A percentile compares a stretch with the other conserved stretches of the same genome.
These are phyloP conservation scores for Otus scops DNA, from an alignment of 2,797 vertebrate genomes.

Conservation along the genomic window DNA sequence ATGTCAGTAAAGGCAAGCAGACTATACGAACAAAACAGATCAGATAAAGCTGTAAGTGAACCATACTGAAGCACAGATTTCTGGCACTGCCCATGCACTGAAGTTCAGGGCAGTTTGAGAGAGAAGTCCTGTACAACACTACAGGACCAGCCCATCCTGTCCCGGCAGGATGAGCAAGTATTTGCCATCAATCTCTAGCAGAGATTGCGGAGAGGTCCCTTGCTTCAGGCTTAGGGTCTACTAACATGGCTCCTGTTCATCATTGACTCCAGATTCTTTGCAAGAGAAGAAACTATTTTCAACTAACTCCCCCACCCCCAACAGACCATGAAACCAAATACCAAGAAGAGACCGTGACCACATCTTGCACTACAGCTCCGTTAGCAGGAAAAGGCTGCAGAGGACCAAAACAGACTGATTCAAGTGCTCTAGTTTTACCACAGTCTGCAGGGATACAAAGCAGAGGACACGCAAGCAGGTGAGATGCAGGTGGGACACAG, in stretches of 20 bases:
- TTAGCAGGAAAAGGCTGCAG: accelerated
- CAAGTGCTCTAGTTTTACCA: not conserved
- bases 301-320: not conserved
- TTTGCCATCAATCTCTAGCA: not conserved
- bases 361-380: not conserved
- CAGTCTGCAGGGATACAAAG: not conserved
- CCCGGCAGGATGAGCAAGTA: not conserved
- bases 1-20: not conserved
- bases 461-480: not conserved
- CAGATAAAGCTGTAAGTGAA: not conserved
- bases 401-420: accelerated
- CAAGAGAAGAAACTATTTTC: not conserved
- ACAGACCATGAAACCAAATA: not conserved
- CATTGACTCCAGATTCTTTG: not conserved
- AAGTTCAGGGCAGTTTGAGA: not conserved
- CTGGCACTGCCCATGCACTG: not conserved
- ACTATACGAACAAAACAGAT: not conserved
- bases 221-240: not conserved
- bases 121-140: not conserved
- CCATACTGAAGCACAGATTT: not conserved
- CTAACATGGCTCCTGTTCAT: not conserved
- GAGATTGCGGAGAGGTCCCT: not conserved
- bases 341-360: not conserved
- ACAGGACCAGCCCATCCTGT: not conserved
- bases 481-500: not conserved